Evolutionary conservation across 2,888 invertebrate genomes (phyloP), one percentile per base, ranked within the genome.

Genomic region (Heliconius erato): DNA sequence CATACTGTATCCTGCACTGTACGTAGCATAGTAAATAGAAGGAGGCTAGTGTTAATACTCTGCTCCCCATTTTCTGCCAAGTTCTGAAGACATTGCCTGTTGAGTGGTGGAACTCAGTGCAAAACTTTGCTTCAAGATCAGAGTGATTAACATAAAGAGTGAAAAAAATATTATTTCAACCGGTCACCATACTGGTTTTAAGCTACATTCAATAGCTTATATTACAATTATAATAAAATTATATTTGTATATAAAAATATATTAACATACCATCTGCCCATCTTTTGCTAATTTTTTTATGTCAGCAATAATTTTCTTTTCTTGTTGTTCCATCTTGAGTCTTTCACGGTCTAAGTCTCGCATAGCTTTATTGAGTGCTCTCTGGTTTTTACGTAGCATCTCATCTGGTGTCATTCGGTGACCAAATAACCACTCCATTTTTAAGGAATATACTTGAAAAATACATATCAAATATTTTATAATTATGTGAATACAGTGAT

Each of bases 251-350:
- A 40, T 40, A 11, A 40, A 40, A 40, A 54, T 54, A 54, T 54
- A 23, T 23, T 14, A n/a, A 16, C 79, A 90, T 92, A 98, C 99
- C 99, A 99, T 99, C 96, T 99, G 99, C 23, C 99, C 99, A 90
- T 99, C 99, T 91, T 99, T 99, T 1, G 99, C 99, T 95, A 99
- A 97, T 95, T 99, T 99, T 93, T 99, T 99, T 85, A 99, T 99
- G 91, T 99, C 99, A 0, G 97, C 97, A 84, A 99, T 99, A 85
- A 99, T 98, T 95, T 99, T 99, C 94, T 99, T 99, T 92, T 99
- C 99, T 91, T 99, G 99, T 89, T 99, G 98, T 93, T 99, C 99
- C 99, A 99, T 99, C 92, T 99, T 98, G 93, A 97, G 97, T 84
- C 98, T 97, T 95, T 99, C 99, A 79, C 99, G 96, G 92, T 99